phyloP scores from a whole-genome alignment of 2,113 vertebrate species.

The Tichodroma muraria region DNA sequence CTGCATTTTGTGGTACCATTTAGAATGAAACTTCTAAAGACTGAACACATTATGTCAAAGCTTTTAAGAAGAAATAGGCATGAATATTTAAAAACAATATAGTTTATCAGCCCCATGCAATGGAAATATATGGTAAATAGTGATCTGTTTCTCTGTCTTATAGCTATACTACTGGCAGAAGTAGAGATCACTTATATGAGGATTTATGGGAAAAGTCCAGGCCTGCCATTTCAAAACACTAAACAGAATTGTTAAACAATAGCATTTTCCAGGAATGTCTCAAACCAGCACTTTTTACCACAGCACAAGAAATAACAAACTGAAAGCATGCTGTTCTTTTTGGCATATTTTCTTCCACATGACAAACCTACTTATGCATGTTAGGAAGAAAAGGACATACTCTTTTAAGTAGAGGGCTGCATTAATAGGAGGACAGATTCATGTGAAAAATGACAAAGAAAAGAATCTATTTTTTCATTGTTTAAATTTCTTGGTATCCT shows the following conservation, averaged over 20 bases:
- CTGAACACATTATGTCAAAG: not conserved
- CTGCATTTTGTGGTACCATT: not conserved
- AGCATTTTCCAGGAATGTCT: not conserved
- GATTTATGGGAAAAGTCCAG: not conserved
- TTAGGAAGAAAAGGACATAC: not conserved
- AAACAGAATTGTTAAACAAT: not conserved
- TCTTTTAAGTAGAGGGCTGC: not conserved
- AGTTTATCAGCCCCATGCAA: not conserved
- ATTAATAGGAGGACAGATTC: not conserved
- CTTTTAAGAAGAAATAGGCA: not conserved
- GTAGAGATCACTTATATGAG: not conserved
- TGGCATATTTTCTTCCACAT: not conserved
- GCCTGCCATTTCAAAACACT: not conserved
- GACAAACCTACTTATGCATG: not conserved
- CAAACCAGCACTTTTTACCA: not conserved
- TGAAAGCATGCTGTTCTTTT: not conserved
- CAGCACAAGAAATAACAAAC: not conserved
- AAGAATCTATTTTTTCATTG: not conserved
- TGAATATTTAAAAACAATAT: not conserved
- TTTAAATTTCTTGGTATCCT: not conserved
- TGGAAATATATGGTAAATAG: not conserved
- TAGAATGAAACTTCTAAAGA: not conserved
- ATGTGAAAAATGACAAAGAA: not conserved
- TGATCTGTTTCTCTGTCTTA: not conserved
- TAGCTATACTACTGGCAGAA: not conserved